phyloP scores from a whole-genome alignment of 2,888 invertebrate species.

The Chamaedrilus cognettii region DNA sequence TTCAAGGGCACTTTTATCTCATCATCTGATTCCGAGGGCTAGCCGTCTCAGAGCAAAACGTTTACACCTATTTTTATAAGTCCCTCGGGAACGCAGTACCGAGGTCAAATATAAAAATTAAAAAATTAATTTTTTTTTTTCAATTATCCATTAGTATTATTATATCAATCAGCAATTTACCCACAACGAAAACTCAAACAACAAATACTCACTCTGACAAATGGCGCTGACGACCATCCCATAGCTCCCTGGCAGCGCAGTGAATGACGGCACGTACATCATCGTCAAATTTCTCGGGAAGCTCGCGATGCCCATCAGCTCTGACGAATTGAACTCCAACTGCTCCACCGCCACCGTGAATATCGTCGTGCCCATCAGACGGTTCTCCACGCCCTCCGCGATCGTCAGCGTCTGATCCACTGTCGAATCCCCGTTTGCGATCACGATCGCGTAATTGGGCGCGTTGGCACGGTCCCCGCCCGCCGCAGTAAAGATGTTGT shows the following conservation, averaged over 20 bases:
- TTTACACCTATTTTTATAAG: no score
- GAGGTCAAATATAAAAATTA: no score
- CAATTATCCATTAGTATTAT: background rate
- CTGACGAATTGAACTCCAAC: constrained; percentile 31
- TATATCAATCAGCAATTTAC: background rate
- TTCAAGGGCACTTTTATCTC: no score
- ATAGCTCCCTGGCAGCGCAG: constrained; percentile 5
- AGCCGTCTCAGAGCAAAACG: no score
- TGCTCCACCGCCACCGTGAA: constrained; percentile 20
- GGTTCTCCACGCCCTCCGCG: constrained; percentile 43
- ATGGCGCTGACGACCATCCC: background rate
- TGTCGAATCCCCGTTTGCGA: constrained; percentile 52
- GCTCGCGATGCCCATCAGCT: constrained; percentile 51
- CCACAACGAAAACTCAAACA: no score
- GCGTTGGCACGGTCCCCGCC: constrained; percentile 50
- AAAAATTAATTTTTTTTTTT: no score
- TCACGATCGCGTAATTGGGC: constrained; percentile 46
- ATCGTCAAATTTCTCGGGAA: constrained; percentile 47
- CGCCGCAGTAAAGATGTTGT: constrained; percentile 12
- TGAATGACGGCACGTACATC: constrained; percentile 38
- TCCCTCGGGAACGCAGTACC: no score
- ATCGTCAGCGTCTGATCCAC: constrained; percentile 44
- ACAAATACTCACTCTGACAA: constrained; percentile 9
- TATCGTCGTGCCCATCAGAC: constrained; percentile 12
- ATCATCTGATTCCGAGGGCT: no score